Evolutionary conservation across 2,113 vertebrate species (phyloP).

Genomic region (Prunella himalayana): DNA sequence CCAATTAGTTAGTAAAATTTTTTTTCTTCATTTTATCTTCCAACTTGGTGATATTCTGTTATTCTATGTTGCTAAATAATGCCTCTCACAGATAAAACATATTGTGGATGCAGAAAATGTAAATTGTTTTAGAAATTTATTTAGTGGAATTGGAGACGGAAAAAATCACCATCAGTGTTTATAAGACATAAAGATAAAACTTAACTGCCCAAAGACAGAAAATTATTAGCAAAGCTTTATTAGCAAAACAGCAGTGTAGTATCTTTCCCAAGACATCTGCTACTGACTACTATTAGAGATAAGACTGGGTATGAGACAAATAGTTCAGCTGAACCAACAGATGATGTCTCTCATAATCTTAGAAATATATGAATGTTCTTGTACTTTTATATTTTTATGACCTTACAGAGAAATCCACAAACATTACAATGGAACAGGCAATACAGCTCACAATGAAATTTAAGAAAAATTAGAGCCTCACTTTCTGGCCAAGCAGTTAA

Average conservation of each 20-base stretch:
- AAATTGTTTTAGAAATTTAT: background rate
- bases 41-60: background rate
- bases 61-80: background rate
- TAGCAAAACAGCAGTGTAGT: background rate
- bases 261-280: background rate
- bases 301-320: background rate
- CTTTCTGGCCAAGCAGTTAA: background rate
- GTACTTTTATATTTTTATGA: background rate
- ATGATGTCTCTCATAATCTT: background rate
- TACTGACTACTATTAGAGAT: background rate
- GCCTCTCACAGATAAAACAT: fast-evolving
- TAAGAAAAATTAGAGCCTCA: background rate
- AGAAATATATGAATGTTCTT: background rate
- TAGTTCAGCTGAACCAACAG: background rate
- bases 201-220: background rate
- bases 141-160: background rate
- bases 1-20: background rate
- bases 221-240: background rate
- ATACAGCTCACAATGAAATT: background rate
- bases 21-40: background rate
- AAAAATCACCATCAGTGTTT: background rate
- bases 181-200: background rate
- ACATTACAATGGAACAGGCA: background rate
- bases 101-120: background rate
- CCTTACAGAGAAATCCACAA: background rate